Percentiles rank a stretch among this genome's conserved stretches.
phyloP scores from a whole-genome alignment of 2,888 invertebrate genomes.

The Apodemia duryi region DNA sequence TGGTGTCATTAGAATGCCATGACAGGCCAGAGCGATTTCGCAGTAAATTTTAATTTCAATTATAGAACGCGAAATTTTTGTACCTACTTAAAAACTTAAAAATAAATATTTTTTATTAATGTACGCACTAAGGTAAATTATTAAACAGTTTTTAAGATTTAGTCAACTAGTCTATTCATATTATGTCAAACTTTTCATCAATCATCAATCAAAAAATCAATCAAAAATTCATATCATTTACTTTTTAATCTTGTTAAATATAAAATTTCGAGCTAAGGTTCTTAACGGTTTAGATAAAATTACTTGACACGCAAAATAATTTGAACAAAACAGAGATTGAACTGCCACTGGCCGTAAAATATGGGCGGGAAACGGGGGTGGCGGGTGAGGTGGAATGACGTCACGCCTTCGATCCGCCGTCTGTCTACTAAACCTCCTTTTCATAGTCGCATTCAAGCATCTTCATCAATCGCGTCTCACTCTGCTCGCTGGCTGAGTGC shows the following conservation, averaged over 20 bases:
- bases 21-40: no score
- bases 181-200: not conserved
- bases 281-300: slow-evolving; percentile 9
- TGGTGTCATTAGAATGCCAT: no score
- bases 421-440: slow-evolving; percentile 49
- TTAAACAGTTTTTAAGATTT: no score
- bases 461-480: slow-evolving; percentile 51
- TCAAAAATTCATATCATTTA: not conserved
- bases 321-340: slow-evolving; percentile 15
- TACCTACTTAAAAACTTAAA: no score
- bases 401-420: slow-evolving; percentile 61
- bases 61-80: no score
- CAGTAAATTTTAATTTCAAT: no score
- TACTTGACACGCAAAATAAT: slow-evolving; percentile 12
- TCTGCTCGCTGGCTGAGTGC: slow-evolving; percentile 28
- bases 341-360: slow-evolving; percentile 29
- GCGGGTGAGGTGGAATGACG: slow-evolving; percentile 57
- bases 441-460: slow-evolving; percentile 48
- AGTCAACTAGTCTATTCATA: no score
- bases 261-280: not conserved
- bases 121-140: no score
- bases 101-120: no score
- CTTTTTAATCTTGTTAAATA: slow-evolving; percentile 1
- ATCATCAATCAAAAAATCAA: no score
- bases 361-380: slow-evolving; percentile 57